Evolutionary conservation across 2,888 invertebrate genomes (phyloP), one percentile per base, ranked within the genome.

Genomic region (Lithophane ornitopus): DNA sequence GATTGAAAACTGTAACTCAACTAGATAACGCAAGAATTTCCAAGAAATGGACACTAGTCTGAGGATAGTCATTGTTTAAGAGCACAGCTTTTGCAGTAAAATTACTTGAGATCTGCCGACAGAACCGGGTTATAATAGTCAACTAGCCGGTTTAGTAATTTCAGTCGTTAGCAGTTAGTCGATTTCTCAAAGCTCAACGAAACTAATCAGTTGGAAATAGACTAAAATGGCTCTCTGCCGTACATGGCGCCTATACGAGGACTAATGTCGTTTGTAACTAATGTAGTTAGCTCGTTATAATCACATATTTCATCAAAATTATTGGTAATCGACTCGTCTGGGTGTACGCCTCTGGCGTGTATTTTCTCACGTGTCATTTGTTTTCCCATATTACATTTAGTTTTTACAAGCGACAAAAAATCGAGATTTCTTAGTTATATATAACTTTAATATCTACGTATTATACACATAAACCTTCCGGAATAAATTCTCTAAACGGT

Each of bases 81-180:
- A 65, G 46, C 59, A 61, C 68, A 72, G 71, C 70, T 72, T 68
- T 85, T 78, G 70, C 76, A 70, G 82, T 56, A 28, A 82, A 85
- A 75, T 73, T 73, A 68, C 83, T 46, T 63, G 65, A 73, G 72
- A 78, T 76, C 78, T 63, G 72, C 83, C 77, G 75, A 78, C 85
- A 72, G 16, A 67, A 73, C 68, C 19, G 28, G 28, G 76, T 83
- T 78, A 85, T 77, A 74, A 80, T 62, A 72, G 49, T 58, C 67
- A 71, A 73, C 65, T 62, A 66, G 59, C 62, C 56, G 63, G 73
- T 78, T 77, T 66, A 77, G 76, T 84, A 81, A 83, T 87, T 87
- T 85, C 67, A 83, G 80, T 76, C 72, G 82, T 85, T 85, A 82
- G 80, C 79, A 72, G 73, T 76, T 76, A 73, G 59, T 74, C 72